Evolutionary conservation across 2,888 invertebrate species (phyloP).

Genomic region (Euproctis similis): DNA sequence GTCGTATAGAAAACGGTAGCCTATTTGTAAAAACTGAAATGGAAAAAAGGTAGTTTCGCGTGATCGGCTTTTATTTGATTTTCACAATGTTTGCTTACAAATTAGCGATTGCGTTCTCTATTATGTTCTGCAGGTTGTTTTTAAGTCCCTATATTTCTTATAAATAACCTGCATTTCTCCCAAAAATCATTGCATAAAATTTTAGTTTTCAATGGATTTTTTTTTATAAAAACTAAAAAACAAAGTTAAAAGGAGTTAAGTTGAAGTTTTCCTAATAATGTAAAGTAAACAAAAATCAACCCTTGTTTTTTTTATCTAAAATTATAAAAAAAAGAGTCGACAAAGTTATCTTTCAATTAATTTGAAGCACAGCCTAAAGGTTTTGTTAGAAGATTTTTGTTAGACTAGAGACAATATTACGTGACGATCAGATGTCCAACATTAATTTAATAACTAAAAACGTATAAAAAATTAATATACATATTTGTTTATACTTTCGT

Average conservation of each 20-base stretch:
- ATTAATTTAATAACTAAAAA: no score
- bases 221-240: no score
- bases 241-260: slow-evolving; percentile 27
- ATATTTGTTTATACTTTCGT: no score
- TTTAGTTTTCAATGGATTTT: no score
- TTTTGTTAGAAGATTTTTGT: no score
- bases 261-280: no score
- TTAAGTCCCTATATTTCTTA: slow-evolving; percentile 17
- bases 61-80: slow-evolving; percentile 75
- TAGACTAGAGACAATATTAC: no score
- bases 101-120: slow-evolving; percentile 53
- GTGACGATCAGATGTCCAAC: no score
- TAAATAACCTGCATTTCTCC: no score
- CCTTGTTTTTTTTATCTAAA: slow-evolving; percentile 52
- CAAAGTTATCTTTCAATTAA: slow-evolving; percentile 68
- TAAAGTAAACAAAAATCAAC: slow-evolving; percentile 53
- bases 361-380: no score
- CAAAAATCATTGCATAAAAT: no score
- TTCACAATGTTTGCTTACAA: slow-evolving; percentile 66
- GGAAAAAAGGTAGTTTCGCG: slow-evolving; percentile 72
- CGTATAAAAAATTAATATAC: no score
- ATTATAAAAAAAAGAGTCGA: slow-evolving; percentile 39
- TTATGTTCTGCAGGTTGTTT: slow-evolving; percentile 29
- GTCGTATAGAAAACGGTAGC: slow-evolving; percentile 31
- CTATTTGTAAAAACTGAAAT: slow-evolving; percentile 65